A percentile compares a stretch with the other conserved stretches of the same genome.
These are phyloP conservation scores for Drosophila quadrilineata DNA, from an alignment of 1,140 invertebrate species.

Conservation along the genomic window DNA sequence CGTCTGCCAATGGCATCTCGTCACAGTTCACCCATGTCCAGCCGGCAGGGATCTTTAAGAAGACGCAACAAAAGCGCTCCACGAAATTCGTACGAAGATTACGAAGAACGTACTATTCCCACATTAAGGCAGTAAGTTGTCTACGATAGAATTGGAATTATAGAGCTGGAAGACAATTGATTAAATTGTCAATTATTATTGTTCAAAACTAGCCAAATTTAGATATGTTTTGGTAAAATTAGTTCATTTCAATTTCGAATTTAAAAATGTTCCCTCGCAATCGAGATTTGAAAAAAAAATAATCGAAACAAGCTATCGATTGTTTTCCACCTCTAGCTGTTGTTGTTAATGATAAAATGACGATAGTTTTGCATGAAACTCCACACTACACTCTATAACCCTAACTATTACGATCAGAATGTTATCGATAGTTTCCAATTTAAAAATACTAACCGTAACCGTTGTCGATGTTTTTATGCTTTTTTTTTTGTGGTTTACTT, in stretches of 20 bases:
- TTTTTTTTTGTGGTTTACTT: slow-evolving; percentile 48
- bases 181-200: background rate
- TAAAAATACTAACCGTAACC: slow-evolving; percentile 33
- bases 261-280: background rate
- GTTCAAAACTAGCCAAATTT: background rate
- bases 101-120: slow-evolving; percentile 92
- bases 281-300: too few relatives aligned
- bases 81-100: slow-evolving; percentile 91
- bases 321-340: slow-evolving; percentile 14
- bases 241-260: too few relatives aligned
- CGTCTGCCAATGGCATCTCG: slow-evolving; percentile 61
- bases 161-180: too few relatives aligned
- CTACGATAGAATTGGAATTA: background rate
- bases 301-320: too few relatives aligned
- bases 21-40: slow-evolving; percentile 81
- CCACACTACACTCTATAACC: background rate
- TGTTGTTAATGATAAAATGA: slow-evolving; percentile 18
- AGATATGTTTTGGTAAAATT: background rate
- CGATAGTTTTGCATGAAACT: slow-evolving; percentile 23
- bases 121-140: slow-evolving; percentile 89
- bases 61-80: slow-evolving; percentile 88
- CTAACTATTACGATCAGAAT: background rate
- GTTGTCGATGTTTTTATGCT: slow-evolving; percentile 29
- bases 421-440: slow-evolving; percentile 14
- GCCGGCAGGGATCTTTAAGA: slow-evolving; percentile 84